Conservation (phyloP, 2,797 vertebrate genomes). For the Holocentrus rufus region DNA sequence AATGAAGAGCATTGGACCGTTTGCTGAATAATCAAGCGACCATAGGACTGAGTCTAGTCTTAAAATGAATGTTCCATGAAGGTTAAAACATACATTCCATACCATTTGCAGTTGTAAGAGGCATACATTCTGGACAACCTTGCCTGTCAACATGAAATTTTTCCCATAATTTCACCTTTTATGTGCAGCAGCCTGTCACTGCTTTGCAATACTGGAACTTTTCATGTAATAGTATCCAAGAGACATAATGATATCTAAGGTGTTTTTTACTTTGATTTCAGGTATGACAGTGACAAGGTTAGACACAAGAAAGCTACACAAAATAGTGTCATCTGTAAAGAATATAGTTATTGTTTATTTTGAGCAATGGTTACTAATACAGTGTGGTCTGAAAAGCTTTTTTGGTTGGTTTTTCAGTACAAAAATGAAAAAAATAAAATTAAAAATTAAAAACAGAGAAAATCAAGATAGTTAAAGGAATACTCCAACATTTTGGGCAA, state of each 20-base stretch:
- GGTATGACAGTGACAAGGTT: conserved; percentile 46
- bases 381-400: not conserved
- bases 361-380: not conserved
- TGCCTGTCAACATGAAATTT: conserved; percentile 24
- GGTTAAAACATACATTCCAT: conserved; percentile 47
- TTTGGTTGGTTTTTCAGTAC: not conserved
- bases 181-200: conserved; percentile 12
- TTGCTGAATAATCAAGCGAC: conserved; percentile 29
- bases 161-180: conserved; percentile 42
- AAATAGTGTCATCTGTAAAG: conserved; percentile 12
- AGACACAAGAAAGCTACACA: conserved; percentile 7
- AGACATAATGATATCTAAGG: conserved; percentile 30
- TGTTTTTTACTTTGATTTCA: conserved; percentile 47
- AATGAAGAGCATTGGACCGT: conserved; percentile 29
- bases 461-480: too few species aligned
- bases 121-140: conserved; percentile 46
- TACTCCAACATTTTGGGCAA: too few species aligned
- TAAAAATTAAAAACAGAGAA: too few species aligned
- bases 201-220: conserved; percentile 36
- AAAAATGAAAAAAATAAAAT: not conserved
- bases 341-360: not conserved
- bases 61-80: conserved; percentile 48
- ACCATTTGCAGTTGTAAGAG: not conserved
- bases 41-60: conserved; percentile 18
- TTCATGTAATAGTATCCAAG: conserved; percentile 47